Conservation (phyloP, 64 coral and sea anemone genomes). For the Actinia equina region DNA sequence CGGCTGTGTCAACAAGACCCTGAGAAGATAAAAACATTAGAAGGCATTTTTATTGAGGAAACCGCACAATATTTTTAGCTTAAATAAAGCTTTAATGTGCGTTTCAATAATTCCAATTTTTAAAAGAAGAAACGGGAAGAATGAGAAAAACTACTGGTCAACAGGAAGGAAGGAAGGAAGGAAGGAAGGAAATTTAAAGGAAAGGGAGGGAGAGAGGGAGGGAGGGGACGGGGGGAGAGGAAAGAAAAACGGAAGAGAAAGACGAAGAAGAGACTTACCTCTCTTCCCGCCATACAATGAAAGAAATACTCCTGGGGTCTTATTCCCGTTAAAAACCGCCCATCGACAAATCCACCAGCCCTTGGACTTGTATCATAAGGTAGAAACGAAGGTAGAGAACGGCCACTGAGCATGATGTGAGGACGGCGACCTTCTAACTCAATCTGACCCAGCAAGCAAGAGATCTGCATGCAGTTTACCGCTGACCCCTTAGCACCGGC, state of each 20-base stretch:
- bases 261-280: conserved; percentile 32
- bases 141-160: too few species aligned
- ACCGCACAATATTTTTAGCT: too few species aligned
- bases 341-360: conserved; percentile 95
- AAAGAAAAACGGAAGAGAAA: not conserved
- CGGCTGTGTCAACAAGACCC: conserved; percentile 97
- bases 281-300: conserved; percentile 99
- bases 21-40: not conserved
- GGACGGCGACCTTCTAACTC: conserved; percentile 93
- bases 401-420: conserved; percentile 89
- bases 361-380: conserved; percentile 92
- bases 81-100: too few species aligned
- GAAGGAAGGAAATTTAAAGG: not conserved
- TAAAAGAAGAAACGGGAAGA: too few species aligned
- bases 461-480: conserved; percentile 98
- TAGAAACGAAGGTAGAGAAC: conserved; percentile 86
- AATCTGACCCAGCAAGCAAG: conserved; percentile 87
- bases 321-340: conserved; percentile 90
- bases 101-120: too few species aligned
- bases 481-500: conserved; percentile 89
- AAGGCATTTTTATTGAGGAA: not conserved
- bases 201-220: not conserved
- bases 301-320: conserved; percentile 98
- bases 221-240: not conserved
- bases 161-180: not conserved